Evolutionary conservation across 2,797 vertebrate species (phyloP).

Genomic region (Synanceia verrucosa): DNA sequence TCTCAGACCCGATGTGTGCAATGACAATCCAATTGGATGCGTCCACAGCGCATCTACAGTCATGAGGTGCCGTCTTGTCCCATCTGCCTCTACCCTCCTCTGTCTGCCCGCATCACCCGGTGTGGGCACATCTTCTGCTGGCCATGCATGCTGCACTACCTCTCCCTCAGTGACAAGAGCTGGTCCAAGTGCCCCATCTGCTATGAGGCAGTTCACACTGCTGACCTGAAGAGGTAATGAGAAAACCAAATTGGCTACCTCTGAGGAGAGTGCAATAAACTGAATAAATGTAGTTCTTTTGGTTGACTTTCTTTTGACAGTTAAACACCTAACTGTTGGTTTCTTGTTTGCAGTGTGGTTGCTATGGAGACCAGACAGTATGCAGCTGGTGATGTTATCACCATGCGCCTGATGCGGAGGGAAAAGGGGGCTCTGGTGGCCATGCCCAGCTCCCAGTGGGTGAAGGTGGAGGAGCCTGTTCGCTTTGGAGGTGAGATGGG

Average conservation of each 20-base stretch:
- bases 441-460: constrained; percentile 94
- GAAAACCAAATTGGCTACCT: neutral
- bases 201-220: constrained; percentile 91
- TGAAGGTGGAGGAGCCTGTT: constrained; percentile 93
- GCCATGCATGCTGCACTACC: constrained; percentile 98
- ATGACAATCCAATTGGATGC: neutral
- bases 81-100: constrained; percentile 96
- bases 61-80: constrained; percentile 99
- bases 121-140: constrained; percentile 99
- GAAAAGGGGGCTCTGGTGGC: constrained; percentile 95
- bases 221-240: constrained; percentile 93
- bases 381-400: constrained; percentile 90
- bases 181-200: constrained; percentile 99
- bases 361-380: constrained; percentile 96
- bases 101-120: constrained; percentile 95
- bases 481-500: constrained; percentile 86
- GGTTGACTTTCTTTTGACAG: neutral
- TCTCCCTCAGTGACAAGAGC: constrained; percentile 93
- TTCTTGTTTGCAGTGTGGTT: constrained; percentile 87
- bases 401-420: constrained; percentile 95
- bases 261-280: neutral
- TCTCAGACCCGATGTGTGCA: too few species aligned
- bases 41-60: constrained; percentile 92
- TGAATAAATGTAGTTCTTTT: neutral
- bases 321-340: neutral